These are phyloP conservation scores for Drosophila pullipes DNA, from an alignment of 2,888 invertebrate species.

Conservation along the genomic window DNA sequence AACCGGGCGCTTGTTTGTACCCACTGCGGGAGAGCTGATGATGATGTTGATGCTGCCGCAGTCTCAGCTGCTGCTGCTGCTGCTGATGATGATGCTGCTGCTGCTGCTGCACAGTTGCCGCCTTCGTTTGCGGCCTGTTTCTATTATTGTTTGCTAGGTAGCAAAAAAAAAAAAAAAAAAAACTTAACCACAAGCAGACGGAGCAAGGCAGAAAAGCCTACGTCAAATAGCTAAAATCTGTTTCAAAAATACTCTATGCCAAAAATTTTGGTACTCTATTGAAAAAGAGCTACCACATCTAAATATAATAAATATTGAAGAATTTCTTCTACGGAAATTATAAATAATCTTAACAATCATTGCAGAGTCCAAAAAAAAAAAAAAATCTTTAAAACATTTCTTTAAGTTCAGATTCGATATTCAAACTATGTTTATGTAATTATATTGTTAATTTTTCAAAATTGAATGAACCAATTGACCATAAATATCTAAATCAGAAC, in stretches of 20 bases:
- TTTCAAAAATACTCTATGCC: constrained; percentile 39
- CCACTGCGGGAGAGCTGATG: constrained; percentile 70
- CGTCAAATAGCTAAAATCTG: constrained; percentile 24
- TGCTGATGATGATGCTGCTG: background rate
- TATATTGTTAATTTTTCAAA: too few species aligned
- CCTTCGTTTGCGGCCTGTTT: constrained; percentile 56
- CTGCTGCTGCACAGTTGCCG: constrained; percentile 10
- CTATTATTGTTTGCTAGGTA: constrained; percentile 75
- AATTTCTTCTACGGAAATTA: too few species aligned
- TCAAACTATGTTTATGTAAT: background rate
- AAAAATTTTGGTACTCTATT: background rate
- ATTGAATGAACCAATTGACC: background rate
- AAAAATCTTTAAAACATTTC: background rate
- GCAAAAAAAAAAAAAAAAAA: constrained; percentile 48
- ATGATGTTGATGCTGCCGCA: constrained; percentile 1
- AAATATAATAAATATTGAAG: background rate
- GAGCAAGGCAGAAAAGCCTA: constrained; percentile 17
- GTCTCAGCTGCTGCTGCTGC: constrained; percentile 3
- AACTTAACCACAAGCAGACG: constrained; percentile 42
- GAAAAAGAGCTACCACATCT: background rate
- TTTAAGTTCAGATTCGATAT: background rate
- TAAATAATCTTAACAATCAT: background rate
- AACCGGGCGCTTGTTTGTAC: constrained; percentile 41
- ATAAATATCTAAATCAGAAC: background rate
- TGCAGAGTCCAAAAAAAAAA: background rate